A percentile compares a stretch with the other conserved stretches of the same genome.
Evolutionary conservation across 2,888 invertebrate genomes (phyloP).

Genomic region (Ametastegia equiseti): DNA sequence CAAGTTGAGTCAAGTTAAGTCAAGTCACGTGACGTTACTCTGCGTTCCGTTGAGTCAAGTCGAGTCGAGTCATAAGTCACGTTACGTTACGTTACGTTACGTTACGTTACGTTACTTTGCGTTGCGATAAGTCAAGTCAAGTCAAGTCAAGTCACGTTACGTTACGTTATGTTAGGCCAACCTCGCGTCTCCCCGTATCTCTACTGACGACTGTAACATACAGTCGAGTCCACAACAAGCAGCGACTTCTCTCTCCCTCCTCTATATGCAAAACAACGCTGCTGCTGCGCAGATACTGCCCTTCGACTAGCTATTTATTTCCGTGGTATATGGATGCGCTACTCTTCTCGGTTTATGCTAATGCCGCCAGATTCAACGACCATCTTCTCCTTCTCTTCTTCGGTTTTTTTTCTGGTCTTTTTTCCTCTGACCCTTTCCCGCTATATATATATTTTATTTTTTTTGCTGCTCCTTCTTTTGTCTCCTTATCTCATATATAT

Average conservation of each 20-base stretch:
- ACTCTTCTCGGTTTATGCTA: constrained; percentile 34
- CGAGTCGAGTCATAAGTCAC: too few relatives aligned
- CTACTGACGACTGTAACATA: neutral
- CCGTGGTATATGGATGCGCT: constrained; percentile 23
- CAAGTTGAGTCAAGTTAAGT: too few relatives aligned
- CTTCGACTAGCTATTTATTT: constrained; percentile 46
- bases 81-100: too few relatives aligned
- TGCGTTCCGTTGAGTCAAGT: too few relatives aligned
- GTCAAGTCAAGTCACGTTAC: too few relatives aligned
- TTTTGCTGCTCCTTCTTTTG: constrained; percentile 44
- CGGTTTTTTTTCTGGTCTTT: neutral
- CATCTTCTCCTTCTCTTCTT: too few relatives aligned
- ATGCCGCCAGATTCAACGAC: constrained; percentile 30
- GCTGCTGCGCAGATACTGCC: constrained; percentile 32
- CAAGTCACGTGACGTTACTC: too few relatives aligned
- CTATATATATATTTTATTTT: constrained; percentile 39
- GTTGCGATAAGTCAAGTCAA: too few relatives aligned
- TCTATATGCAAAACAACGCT: neutral
- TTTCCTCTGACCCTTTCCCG: neutral
- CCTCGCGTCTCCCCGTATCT: too few relatives aligned
- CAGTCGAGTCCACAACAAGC: neutral
- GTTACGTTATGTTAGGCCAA: too few relatives aligned
- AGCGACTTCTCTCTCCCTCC: neutral
- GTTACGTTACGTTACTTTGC: too few relatives aligned
- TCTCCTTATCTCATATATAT: too few relatives aligned